phyloP scores from a whole-genome alignment of 1,140 invertebrate species.

The Pachyrhynchus sulphureomaculatus region DNA sequence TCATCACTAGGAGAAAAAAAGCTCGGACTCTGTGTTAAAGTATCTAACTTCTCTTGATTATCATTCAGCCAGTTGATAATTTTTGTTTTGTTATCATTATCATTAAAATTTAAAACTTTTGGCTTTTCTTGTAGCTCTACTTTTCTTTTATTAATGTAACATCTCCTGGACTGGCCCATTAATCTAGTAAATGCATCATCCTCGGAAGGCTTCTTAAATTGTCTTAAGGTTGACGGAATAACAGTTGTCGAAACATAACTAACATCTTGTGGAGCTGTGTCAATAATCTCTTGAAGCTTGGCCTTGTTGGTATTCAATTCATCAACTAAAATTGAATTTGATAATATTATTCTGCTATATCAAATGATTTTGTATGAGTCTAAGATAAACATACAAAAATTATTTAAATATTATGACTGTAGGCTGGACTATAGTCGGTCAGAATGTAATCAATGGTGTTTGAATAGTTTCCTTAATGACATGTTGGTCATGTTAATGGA shows the following conservation, averaged over 20 bases:
- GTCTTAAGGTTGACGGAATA: too few species aligned
- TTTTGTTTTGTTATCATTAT: slow-evolving; percentile 7
- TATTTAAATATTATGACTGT: too few species aligned
- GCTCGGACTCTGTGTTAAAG: not conserved
- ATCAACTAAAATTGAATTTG: slow-evolving; percentile 3
- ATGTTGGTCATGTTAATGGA: too few species aligned
- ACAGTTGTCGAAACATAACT: not conserved
- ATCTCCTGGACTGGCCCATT: not conserved
- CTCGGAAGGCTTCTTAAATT: not conserved
- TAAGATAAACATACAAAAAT: too few species aligned
- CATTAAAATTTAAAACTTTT: slow-evolving; percentile 22
- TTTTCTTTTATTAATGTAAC: slow-evolving; percentile 19
- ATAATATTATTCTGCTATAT: too few species aligned
- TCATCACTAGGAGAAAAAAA: not conserved
- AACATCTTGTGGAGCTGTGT: not conserved
- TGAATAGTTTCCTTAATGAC: too few species aligned
- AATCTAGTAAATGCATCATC: slow-evolving; percentile 17
- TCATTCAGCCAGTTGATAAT: slow-evolving; percentile 28
- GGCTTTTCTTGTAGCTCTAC: slow-evolving; percentile 1
- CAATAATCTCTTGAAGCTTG: slow-evolving; percentile 7
- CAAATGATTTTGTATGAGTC: too few species aligned
- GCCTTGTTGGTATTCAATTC: not conserved
- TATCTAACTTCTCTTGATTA: slow-evolving; percentile 6
- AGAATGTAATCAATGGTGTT: too few species aligned
- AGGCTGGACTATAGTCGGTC: too few species aligned